Evolutionary conservation across 2,797 vertebrate genomes (phyloP).

Genomic region (Pachyuromys duprasi): DNA sequence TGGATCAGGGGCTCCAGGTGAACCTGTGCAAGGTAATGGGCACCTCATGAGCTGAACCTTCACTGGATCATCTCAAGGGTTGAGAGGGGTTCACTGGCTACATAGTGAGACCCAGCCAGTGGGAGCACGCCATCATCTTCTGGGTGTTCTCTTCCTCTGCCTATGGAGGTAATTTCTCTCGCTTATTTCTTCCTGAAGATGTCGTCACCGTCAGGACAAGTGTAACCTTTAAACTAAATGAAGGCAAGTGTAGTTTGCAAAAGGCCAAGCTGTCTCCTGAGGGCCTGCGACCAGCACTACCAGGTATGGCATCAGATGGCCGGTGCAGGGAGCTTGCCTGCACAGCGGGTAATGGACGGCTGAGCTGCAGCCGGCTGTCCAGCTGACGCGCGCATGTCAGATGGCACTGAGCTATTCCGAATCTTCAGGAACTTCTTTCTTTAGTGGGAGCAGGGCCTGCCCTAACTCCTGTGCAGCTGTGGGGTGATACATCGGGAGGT

Average conservation of each 20-base stretch:
- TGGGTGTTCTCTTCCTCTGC: conserved; percentile 57
- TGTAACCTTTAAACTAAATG: conserved; percentile 94
- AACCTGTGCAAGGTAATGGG: neutral
- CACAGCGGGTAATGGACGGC: neutral
- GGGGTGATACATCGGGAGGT: neutral
- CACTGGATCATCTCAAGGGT: neutral
- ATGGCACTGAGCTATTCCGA: neutral
- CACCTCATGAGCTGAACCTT: neutral
- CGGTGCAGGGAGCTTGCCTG: conserved; percentile 24
- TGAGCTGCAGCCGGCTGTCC: neutral
- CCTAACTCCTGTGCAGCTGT: neutral
- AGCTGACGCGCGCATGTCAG: neutral
- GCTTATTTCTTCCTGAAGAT: conserved; percentile 88
- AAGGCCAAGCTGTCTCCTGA: conserved; percentile 93
- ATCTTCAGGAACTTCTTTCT: neutral
- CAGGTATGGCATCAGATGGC: conserved; percentile 90
- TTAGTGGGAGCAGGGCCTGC: neutral
- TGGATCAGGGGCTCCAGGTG: neutral
- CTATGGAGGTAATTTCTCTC: conserved; percentile 80
- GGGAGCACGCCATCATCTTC: neutral
- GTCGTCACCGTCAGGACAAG: conserved; percentile 93
- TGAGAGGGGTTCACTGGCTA: neutral
- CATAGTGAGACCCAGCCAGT: neutral
- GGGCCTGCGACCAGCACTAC: conserved; percentile 89
- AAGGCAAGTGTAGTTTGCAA: conserved; percentile 96